A percentile compares a stretch with the other conserved stretches of the same genome.
phyloP scores from a whole-genome alignment of 2,888 invertebrate genomes.

The Camptogramma bilineatum region DNA sequence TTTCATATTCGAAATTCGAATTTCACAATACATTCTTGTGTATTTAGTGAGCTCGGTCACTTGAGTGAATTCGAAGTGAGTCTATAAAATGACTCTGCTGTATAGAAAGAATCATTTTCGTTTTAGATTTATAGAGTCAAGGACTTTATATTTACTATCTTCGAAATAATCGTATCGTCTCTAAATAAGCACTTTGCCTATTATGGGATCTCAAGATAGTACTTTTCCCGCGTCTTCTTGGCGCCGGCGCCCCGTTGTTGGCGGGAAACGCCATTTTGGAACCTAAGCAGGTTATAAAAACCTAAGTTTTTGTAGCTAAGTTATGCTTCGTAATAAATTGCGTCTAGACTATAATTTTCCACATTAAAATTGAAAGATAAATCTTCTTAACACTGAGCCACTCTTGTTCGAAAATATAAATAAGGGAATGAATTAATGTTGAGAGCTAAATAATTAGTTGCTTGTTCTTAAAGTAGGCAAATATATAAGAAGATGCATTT shows the following conservation, averaged over 20 bases:
- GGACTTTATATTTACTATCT: too few species aligned
- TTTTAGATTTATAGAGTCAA: too few species aligned
- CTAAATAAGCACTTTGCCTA: neutral
- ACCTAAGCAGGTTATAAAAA: slow-evolving; percentile 20
- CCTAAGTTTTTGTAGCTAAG: slow-evolving; percentile 11
- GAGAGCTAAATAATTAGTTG: neutral
- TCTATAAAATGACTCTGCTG: too few species aligned
- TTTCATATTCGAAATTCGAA: too few species aligned
- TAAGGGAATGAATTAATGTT: neutral
- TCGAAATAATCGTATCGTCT: slow-evolving; percentile 10
- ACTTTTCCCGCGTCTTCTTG: slow-evolving; percentile 65
- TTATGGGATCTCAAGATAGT: slow-evolving; percentile 1
- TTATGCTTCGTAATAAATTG: slow-evolving; percentile 2
- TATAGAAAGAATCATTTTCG: too few species aligned
- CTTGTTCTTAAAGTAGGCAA: neutral
- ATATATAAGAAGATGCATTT: neutral
- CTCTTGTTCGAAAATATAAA: neutral
- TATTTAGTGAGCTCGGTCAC: too few species aligned
- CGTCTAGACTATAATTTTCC: slow-evolving; percentile 19
- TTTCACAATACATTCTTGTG: too few species aligned
- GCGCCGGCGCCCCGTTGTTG: slow-evolving; percentile 51
- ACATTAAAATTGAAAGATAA: neutral
- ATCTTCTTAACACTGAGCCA: too few species aligned
- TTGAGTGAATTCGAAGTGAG: too few species aligned
- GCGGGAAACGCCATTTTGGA: slow-evolving; percentile 50